These are phyloP conservation scores for Chelon auratus DNA, from an alignment of 2,797 vertebrate genomes.

Conservation along the genomic window DNA sequence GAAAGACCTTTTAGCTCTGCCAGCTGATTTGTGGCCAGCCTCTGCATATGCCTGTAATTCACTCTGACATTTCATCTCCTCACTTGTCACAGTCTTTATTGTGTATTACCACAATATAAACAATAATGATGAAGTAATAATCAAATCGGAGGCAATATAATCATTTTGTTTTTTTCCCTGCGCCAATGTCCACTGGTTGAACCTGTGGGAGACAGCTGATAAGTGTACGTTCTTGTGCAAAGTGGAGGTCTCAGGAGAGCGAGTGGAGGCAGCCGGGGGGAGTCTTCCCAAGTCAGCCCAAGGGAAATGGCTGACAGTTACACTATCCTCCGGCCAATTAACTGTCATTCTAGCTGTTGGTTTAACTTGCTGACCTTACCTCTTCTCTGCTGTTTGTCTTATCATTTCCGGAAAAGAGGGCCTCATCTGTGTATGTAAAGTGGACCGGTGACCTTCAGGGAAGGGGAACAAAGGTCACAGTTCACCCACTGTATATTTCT, in stretches of 20 bases:
- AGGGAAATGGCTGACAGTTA: constrained; percentile 87
- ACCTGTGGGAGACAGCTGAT: constrained; percentile 83
- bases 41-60: constrained; percentile 85
- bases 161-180: constrained; percentile 66
- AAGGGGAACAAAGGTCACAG: constrained; percentile 84
- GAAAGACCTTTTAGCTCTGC: constrained; percentile 79
- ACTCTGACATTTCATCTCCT: constrained; percentile 83
- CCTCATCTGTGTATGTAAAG: constrained; percentile 88
- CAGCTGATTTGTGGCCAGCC: constrained; percentile 80
- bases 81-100: constrained; percentile 81
- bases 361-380: constrained; percentile 88
- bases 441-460: constrained; percentile 83
- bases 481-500: constrained; percentile 84
- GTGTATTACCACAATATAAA: constrained; percentile 80
- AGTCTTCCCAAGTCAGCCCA: constrained; percentile 75
- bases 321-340: constrained; percentile 86
- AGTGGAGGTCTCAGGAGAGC: constrained; percentile 70
- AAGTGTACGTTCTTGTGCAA: constrained; percentile 71
- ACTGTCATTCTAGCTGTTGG: constrained; percentile 88
- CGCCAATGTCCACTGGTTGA: constrained; percentile 82
- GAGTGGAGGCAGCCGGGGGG: constrained; percentile 60
- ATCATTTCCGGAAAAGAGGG: constrained; percentile 85
- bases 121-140: constrained; percentile 83
- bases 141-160: constrained; percentile 79
- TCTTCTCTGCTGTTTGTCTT: constrained; percentile 84